phyloP scores from a whole-genome alignment of 53 echinoderm and acorn worm species.

The Zoroaster sp. region DNA sequence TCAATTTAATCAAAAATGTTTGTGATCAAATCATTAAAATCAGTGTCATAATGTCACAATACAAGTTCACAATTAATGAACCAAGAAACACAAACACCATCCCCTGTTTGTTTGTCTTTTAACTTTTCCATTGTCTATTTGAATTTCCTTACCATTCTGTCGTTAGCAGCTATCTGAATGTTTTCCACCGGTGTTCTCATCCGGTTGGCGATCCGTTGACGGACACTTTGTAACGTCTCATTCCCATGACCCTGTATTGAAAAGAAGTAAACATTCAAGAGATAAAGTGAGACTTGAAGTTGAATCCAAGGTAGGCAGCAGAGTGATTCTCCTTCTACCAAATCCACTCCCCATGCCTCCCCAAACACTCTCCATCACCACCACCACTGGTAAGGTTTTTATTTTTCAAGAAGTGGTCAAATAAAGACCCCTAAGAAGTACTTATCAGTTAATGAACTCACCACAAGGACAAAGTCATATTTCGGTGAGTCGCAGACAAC shows the following conservation, averaged over 20 bases:
- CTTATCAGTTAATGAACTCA: slow-evolving; percentile 44
- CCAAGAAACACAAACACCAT: too few relatives aligned
- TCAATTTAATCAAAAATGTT: too few relatives aligned
- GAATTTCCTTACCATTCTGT: slow-evolving; percentile 86
- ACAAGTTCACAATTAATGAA: too few relatives aligned
- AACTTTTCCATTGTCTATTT: too few relatives aligned
- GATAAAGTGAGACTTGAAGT: not conserved
- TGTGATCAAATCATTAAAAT: too few relatives aligned
- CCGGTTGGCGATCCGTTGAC: slow-evolving; percentile 79
- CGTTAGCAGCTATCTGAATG: slow-evolving; percentile 86
- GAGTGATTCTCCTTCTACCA: too few relatives aligned
- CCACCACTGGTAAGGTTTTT: too few relatives aligned
- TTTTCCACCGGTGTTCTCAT: slow-evolving; percentile 90
- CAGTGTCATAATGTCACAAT: too few relatives aligned
- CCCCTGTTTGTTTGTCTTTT: too few relatives aligned
- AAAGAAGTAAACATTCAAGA: not conserved
- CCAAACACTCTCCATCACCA: too few relatives aligned
- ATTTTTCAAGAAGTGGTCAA: not conserved
- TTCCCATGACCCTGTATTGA: slow-evolving; percentile 83
- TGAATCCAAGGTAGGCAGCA: not conserved
- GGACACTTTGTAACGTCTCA: slow-evolving; percentile 87
- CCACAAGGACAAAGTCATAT: slow-evolving; percentile 89
- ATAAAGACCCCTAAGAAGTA: not conserved
- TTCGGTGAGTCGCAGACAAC: slow-evolving; percentile 86
- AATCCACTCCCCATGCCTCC: too few relatives aligned